Percentiles rank a stretch among this genome's conserved stretches.
Conservation (phyloP, 2,113 vertebrate genomes). For the Xenotilapia longispinis region DNA sequence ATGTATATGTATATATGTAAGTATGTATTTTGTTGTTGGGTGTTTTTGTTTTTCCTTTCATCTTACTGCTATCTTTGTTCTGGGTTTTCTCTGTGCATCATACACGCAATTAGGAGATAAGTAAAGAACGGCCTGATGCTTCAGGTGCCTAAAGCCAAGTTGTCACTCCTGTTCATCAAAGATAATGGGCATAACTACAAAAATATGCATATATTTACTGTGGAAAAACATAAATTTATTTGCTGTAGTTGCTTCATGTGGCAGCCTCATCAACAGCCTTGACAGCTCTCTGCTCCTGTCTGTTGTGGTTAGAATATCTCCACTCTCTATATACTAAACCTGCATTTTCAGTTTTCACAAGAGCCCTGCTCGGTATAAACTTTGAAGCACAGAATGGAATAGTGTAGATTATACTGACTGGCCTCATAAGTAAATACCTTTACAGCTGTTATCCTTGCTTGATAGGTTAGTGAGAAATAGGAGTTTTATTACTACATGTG, state of each 20-base stretch:
- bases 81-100: neutral
- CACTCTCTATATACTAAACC: neutral
- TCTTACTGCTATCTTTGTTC: neutral
- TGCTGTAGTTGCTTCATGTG: neutral
- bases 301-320: neutral
- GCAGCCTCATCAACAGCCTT: neutral
- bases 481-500: neutral
- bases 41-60: neutral
- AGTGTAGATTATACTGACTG: neutral
- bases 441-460: neutral
- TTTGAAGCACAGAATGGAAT: neutral
- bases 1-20: fast-evolving
- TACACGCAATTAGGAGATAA: slow-evolving; percentile 54
- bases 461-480: neutral
- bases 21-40: neutral
- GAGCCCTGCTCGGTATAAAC: neutral
- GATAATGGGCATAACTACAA: slow-evolving; percentile 8
- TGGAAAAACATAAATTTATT: neutral
- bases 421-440: neutral
- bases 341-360: neutral
- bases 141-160: neutral
- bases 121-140: slow-evolving; percentile 10
- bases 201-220: neutral
- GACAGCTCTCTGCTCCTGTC: neutral
- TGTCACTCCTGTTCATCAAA: slow-evolving; percentile 7